Evolutionary conservation across 2,797 vertebrate genomes (phyloP), one percentile per base, ranked within the genome.

Genomic region (Petrocephalus sullivani): DNA sequence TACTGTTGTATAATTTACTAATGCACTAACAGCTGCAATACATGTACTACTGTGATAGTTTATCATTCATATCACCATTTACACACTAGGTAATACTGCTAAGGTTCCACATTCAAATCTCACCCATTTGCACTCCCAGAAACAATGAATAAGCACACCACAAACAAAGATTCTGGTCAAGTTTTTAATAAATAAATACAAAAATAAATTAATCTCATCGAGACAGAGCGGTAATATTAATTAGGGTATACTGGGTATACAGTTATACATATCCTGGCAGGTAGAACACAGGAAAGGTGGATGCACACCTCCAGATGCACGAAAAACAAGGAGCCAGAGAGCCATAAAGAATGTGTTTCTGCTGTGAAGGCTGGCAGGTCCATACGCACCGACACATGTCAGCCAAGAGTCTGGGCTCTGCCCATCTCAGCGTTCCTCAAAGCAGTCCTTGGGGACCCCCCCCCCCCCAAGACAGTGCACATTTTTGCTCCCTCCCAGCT

Each of bases 161-260:
- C 49, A 91, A 54, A 90, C 57, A 82, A 2, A 57, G 2, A 6
- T 7, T 16, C 87, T 90, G 88, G 91, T 94, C 94, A 91, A 94
- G 92, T 61, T 94, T 96, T 96, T 96, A 96, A 95, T 96, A 96
- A 95, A 96, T 96, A 96, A 96, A 95, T 95, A 95, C 91, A 96
- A 95, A 96, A 95, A 96, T 95, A 95, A 93, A 93, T 95, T 93
- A 92, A 94, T 93, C 91, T 93, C 90, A 87, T 88, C 89, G 89
- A 92, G 91, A 90, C 84, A 75, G 89, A 92, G 93, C 94, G 92
- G 91, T 93, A 87, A 92, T 92, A 94, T 91, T 90, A 93, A 92
- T 93, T 91, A 93, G 93, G 93, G 92, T 94, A 67, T 93, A 93
- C 78, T 90, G 90, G 90, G 87, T 90, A 88, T 91, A 89, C 78